These are phyloP conservation scores for Nasonovia ribisnigri DNA, from an alignment of 2,888 invertebrate species.

Conservation along the genomic window DNA sequence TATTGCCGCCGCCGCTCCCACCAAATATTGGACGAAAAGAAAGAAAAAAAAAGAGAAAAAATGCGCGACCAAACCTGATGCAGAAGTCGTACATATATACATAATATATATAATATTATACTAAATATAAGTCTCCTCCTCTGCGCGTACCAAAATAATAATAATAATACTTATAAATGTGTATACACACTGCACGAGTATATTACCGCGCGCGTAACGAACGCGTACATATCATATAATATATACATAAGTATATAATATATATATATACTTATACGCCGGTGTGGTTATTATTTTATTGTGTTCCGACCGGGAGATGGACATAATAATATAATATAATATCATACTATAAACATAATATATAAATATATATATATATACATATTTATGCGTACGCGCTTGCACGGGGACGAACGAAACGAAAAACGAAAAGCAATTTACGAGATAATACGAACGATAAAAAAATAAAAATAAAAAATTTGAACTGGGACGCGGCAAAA, in stretches of 20 bases:
- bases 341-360: not conserved
- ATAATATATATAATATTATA: not conserved
- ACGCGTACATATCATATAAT: not conserved
- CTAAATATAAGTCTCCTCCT: not conserved
- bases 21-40: constrained; percentile 16
- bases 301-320: not conserved
- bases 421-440: constrained; percentile 58
- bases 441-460: constrained; percentile 48
- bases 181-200: not conserved
- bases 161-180: not conserved
- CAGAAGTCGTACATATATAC: not conserved
- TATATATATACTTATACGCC: not conserved
- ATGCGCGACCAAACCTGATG: not conserved
- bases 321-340: not conserved
- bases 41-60: not conserved
- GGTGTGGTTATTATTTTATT: not conserved
- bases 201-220: not conserved
- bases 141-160: not conserved
- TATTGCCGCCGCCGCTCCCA: not conserved
- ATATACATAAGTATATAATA: too few relatives aligned
- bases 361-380: not conserved
- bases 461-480: constrained; percentile 25
- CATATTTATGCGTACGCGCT: not conserved
- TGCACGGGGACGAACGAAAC: not conserved
- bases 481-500: constrained; percentile 62